Percentiles rank a stretch among this genome's conserved stretches.
Evolutionary conservation across 2,888 invertebrate species (phyloP).

Genomic region (Hemistola chrysoprasaria): DNA sequence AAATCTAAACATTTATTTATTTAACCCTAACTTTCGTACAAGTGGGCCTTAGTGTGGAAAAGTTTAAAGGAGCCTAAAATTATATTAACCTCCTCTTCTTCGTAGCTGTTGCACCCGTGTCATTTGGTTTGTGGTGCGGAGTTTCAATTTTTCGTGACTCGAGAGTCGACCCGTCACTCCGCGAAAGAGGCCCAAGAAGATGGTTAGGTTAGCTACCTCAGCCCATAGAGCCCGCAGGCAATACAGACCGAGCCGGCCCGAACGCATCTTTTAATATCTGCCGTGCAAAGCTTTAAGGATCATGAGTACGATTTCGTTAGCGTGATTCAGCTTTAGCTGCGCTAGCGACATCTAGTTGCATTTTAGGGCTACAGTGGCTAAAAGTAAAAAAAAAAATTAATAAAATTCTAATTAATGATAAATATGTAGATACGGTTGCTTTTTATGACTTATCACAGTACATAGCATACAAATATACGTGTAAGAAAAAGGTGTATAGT

Average conservation of each 20-base stretch:
- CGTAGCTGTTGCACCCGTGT: no score
- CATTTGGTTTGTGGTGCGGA: slow-evolving; percentile 50
- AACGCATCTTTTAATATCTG: slow-evolving; percentile 52
- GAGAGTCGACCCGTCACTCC: slow-evolving; percentile 72
- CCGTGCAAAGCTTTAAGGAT: slow-evolving; percentile 33
- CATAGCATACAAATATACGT: no score
- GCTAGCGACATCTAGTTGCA: slow-evolving; percentile 44
- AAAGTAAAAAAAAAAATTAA: no score
- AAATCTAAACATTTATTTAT: no score
- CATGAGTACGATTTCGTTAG: slow-evolving; percentile 31
- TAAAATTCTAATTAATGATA: no score
- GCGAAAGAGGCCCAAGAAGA: slow-evolving; percentile 76
- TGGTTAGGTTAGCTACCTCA: slow-evolving; percentile 80
- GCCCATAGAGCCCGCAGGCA: slow-evolving; percentile 85
- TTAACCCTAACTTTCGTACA: no score
- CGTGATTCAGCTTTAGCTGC: slow-evolving; percentile 39
- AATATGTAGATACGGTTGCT: no score
- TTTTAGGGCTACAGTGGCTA: no score
- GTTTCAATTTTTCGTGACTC: slow-evolving; percentile 77
- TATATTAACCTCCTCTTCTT: not conserved
- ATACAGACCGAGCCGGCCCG: slow-evolving; percentile 90
- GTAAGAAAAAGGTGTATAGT: no score
- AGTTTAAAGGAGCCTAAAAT: slow-evolving; percentile 1
- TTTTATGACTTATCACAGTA: no score
- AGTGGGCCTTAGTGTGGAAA: no score